Evolutionary conservation across 2,113 vertebrate genomes (phyloP).

Genomic region (Ranitomeya variabilis): DNA sequence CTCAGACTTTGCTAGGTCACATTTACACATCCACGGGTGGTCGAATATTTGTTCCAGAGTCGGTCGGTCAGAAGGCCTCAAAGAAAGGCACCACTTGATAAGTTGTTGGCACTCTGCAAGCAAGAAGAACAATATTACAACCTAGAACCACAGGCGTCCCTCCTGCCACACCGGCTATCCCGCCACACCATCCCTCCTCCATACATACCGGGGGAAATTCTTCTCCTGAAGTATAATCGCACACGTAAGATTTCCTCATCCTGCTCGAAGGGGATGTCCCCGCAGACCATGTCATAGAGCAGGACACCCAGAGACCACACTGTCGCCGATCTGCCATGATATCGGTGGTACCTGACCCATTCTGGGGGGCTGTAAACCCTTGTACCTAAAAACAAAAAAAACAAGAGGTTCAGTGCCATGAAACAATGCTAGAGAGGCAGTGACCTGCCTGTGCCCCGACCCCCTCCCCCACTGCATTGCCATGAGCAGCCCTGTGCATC

Average conservation of each 20-base stretch:
- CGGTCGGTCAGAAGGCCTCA: slow-evolving; percentile 93
- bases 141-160: not conserved
- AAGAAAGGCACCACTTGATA: slow-evolving; percentile 94
- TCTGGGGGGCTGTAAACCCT: slow-evolving; percentile 96
- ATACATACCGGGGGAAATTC: slow-evolving; percentile 85
- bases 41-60: slow-evolving; percentile 94
- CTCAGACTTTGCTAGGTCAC: slow-evolving; percentile 78
- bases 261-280: slow-evolving; percentile 97
- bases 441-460: not conserved
- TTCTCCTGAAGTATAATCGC: slow-evolving; percentile 87
- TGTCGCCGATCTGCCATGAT: slow-evolving; percentile 93
- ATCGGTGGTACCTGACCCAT: slow-evolving; percentile 95
- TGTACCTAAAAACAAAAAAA: slow-evolving; percentile 79
- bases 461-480: slow-evolving; percentile 51
- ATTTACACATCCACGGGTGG: slow-evolving; percentile 90
- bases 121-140: not conserved
- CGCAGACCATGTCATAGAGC: slow-evolving; percentile 96
- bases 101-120: slow-evolving; percentile 91
- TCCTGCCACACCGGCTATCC: not conserved
- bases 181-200: too few species aligned
- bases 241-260: slow-evolving; percentile 94
- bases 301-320: slow-evolving; percentile 97
- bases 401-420: not conserved
- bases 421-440: not conserved
- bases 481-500: slow-evolving; percentile 61